phyloP scores from a whole-genome alignment of 2,888 invertebrate genomes.

The Thelaira solivaga region DNA sequence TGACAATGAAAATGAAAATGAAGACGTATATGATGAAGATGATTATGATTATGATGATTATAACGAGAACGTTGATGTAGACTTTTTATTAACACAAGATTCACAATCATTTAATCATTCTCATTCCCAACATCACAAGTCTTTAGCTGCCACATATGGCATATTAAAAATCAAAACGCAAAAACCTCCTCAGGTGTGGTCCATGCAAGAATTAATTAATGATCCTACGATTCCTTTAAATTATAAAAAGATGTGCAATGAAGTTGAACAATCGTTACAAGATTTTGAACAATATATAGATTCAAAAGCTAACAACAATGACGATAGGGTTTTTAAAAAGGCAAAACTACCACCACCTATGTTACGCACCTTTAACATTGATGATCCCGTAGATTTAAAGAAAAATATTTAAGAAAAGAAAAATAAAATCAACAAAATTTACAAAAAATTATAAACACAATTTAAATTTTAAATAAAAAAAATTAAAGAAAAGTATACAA shows the following conservation, averaged over 20 bases:
- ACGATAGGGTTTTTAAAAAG: constrained; percentile 9
- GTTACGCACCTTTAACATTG: constrained; percentile 79
- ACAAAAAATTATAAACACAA: not conserved
- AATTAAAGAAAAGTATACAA: not conserved
- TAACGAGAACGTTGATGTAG: constrained; percentile 63
- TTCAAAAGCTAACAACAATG: constrained; percentile 62
- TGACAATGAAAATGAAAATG: constrained; percentile 64
- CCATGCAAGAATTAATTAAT: constrained; percentile 75
- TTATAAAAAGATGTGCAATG: constrained; percentile 76
- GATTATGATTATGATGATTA: constrained; percentile 56
- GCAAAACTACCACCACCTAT: constrained; percentile 26
- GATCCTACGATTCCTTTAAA: constrained; percentile 76
- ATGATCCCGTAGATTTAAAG: constrained; percentile 76
- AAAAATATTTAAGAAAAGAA: constrained; percentile 60
- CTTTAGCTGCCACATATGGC: constrained; percentile 26
- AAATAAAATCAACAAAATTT: not conserved
- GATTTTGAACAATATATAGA: constrained; percentile 74
- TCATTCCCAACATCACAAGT: constrained; percentile 17
- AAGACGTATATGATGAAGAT: constrained; percentile 63
- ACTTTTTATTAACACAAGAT: not conserved
- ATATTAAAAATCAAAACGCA: constrained; percentile 7
- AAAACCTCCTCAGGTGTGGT: constrained; percentile 71
- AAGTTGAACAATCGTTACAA: constrained; percentile 74
- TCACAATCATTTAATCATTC: constrained; percentile 22
- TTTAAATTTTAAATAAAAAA: not conserved